Evolutionary conservation across 2,888 invertebrate genomes (phyloP), one percentile per base, ranked within the genome.

Genomic region (Orchestes rusci): DNA sequence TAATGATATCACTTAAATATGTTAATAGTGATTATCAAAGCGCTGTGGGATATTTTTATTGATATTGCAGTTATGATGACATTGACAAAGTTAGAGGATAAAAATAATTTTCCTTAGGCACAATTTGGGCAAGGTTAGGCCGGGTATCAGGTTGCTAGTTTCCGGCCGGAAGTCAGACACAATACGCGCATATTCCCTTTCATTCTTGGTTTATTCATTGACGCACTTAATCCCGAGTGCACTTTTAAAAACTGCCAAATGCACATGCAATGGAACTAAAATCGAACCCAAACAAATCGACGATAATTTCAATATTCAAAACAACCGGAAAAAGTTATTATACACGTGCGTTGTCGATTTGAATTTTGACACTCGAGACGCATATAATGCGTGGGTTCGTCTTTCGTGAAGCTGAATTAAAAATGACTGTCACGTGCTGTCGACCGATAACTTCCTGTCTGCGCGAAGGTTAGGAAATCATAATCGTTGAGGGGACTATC

Each of bases 131-230:
- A 54, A 58, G 58, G 58, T 57, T 54, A 59, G 56, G 57, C 56
- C 59, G 56, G 61, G 58, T 60, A 55, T 61, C 60, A 57, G 58
- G 61, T 61, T 60, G 60, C 61, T 51, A 50, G 56, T 53, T 60
- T 61, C 60, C 60, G 59, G 58, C 51, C 48, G 51, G 51, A 51
- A 51, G 42, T 38, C 31, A 29, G 34, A 35, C 45, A 51, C 51
- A 51, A 51, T 51, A 36, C 28, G 39, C 47, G 38, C 50, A 41
- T 50, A 44, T 47, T 50, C 46, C 35, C 41, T 44, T 47, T 50
- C 43, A 47, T 42, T 31, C 29, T 38, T 39, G 44, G 23, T 44
- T 39, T 32, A 48, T 39, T 48, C 48, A 43, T 43, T 39, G 27
- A 48, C 29, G 43, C 20, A 48, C 39, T 39, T 34, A 43, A 46